Evolutionary conservation across 2,797 vertebrate genomes (phyloP).

Genomic region (Intellagama lesueurii): DNA sequence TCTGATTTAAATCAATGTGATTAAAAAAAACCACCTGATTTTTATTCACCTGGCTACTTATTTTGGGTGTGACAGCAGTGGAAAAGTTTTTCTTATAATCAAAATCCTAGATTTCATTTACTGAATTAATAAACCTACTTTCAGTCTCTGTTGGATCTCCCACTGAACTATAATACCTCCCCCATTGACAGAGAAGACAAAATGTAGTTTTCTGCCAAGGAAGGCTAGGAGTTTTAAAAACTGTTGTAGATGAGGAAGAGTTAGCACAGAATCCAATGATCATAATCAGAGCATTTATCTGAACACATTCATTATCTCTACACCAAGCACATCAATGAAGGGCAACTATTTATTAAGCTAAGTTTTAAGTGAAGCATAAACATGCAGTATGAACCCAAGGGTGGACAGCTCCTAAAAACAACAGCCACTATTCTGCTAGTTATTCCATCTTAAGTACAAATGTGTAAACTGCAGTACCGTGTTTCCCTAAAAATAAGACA

Average conservation of each 20-base stretch:
- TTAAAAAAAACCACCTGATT: too few relatives aligned
- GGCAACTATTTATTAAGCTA: neutral
- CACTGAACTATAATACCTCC: too few relatives aligned
- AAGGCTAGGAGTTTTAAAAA: neutral
- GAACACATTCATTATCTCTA: neutral
- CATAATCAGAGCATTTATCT: neutral
- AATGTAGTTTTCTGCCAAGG: too few relatives aligned
- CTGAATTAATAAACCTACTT: neutral
- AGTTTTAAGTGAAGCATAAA: neutral
- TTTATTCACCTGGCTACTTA: neutral
- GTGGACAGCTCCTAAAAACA: neutral
- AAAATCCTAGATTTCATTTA: neutral
- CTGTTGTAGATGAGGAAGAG: neutral
- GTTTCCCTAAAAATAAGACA: too few relatives aligned
- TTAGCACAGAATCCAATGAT: neutral
- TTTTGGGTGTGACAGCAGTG: neutral
- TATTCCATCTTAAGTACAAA: too few relatives aligned
- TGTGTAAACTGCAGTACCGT: too few relatives aligned
- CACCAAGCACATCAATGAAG: neutral
- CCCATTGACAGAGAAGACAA: too few relatives aligned
- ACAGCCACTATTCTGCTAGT: too few relatives aligned
- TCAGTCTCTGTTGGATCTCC: too few relatives aligned
- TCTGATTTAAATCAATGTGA: too few relatives aligned
- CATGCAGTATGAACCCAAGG: neutral
- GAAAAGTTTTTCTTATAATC: neutral